A percentile compares a stretch with the other conserved stretches of the same genome.
These are phyloP conservation scores for Brachystomella parvula DNA, from an alignment of 1,140 invertebrate genomes.

Conservation along the genomic window DNA sequence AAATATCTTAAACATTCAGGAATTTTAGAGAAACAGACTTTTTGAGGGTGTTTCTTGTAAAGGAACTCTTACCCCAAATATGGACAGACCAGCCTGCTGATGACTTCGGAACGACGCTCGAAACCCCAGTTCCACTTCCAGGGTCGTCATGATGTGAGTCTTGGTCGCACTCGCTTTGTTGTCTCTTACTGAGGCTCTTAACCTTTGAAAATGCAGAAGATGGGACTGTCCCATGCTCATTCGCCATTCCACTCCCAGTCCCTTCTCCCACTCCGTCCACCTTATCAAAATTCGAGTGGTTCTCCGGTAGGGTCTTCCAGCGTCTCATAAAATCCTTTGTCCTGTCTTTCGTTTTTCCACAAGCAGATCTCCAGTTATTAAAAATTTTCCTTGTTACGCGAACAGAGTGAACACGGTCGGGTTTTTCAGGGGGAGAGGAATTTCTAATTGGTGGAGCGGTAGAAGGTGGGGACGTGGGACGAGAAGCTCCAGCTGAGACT, in stretches of 20 bases:
- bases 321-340: constrained; percentile 36
- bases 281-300: constrained; percentile 34
- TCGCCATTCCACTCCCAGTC: constrained; percentile 16
- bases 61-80: constrained; percentile 38
- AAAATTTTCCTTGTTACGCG: constrained; percentile 33
- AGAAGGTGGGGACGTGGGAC: neutral
- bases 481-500: constrained; percentile 4
- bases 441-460: constrained; percentile 10
- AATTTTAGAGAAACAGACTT: too few species aligned
- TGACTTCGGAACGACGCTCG: constrained; percentile 17
- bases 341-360: constrained; percentile 36
- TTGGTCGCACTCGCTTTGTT: neutral
- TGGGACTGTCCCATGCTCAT: neutral
- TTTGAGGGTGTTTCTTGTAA: neutral
- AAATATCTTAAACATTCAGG: too few species aligned
- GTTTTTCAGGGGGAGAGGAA: constrained; percentile 2
- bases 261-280: constrained; percentile 4
- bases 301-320: constrained; percentile 38
- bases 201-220: neutral
- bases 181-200: neutral
- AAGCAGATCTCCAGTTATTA: constrained; percentile 37
- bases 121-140: neutral
- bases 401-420: constrained; percentile 31
- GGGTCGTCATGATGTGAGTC: neutral
- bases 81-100: constrained; percentile 38